phyloP scores from a whole-genome alignment of 2,113 vertebrate species.

The Enhydra lutris region DNA sequence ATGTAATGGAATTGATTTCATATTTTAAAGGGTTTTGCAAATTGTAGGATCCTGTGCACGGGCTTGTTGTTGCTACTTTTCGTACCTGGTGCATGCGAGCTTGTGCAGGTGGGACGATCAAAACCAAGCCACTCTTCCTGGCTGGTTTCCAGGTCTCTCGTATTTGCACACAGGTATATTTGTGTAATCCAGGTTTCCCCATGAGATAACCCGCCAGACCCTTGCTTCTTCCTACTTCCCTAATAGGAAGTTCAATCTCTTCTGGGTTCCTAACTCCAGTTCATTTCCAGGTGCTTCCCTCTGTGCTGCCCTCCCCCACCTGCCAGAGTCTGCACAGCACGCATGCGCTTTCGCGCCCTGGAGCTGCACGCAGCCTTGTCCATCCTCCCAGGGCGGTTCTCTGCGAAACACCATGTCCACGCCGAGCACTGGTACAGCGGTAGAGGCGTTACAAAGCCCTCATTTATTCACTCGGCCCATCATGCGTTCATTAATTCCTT shows the following conservation, averaged over 20 bases:
- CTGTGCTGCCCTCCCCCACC: not conserved
- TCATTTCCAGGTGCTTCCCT: not conserved
- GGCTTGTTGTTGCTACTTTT: too few species aligned
- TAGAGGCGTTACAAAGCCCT: not conserved
- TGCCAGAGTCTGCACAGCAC: too few species aligned
- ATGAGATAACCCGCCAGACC: not conserved
- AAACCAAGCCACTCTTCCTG: not conserved
- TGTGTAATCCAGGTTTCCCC: not conserved
- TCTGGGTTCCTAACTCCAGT: not conserved
- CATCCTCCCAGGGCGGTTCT: not conserved
- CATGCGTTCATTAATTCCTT: not conserved
- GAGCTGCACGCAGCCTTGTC: not conserved
- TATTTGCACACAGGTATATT: not conserved
- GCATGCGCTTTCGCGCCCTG: not conserved
- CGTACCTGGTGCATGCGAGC: too few species aligned
- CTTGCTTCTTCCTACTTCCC: not conserved
- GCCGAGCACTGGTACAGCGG: rapidly evolving
- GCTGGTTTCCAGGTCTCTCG: not conserved
- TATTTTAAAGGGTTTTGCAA: not conserved
- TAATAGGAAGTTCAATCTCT: not conserved
- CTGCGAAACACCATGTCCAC: not conserved
- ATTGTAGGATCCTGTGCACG: not conserved
- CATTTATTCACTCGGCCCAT: not conserved
- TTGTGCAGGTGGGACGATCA: not conserved
- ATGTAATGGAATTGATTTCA: not conserved